Base-by-base conservation (phyloP, 2,888 invertebrate species). In the Marronus borbonicus region DNA sequence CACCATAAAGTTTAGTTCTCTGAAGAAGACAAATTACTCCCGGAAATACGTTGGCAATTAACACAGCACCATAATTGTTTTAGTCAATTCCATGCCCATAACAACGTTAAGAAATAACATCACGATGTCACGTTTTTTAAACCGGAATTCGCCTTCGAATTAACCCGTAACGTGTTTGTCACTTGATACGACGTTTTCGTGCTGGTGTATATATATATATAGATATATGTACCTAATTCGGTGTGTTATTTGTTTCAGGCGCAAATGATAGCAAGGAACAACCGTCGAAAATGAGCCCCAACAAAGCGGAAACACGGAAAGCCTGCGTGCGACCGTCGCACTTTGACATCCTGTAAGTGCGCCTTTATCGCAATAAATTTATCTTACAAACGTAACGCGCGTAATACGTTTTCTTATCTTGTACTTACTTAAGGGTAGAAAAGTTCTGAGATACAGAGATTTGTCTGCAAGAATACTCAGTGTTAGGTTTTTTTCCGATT, bases 211-310 rank as follows among this genome's bases (percentile, higher is more conserved):
- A 31, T 14, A 24, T 24, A 8, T 39, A 44, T 39, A 20, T 58
- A 31, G 1, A 24, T 69, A 50, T 28, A 36, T 69, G 14, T 70
- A 14, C 20, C 36, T 65, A 36, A 64, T 52, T 76, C 36, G 24
- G 64, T 28, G 8, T 50, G 31, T 75, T 44, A 44, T 44, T 64
- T 31, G 65, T 70, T 78, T 80, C 79, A 81, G 78, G 78, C 77
- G 49, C 20, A 36, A 70, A 79, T 69, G 65, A 62, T 44, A 69
- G 36, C 49, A 5, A 58, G 20, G 36, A 64, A 62, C 55, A 36
- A 55, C 31, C 60, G 62, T 39, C 77, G 81, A 86, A 82, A 83
- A 87, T 87, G 87, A 86, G 84, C 82, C 84, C 86, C 31, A 77
- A 82, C 52, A 86, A 84, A 80, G 80, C 81, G 72, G 86, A 87